phyloP scores from a whole-genome alignment of 2,797 vertebrate species.

The Hydrophis major region DNA sequence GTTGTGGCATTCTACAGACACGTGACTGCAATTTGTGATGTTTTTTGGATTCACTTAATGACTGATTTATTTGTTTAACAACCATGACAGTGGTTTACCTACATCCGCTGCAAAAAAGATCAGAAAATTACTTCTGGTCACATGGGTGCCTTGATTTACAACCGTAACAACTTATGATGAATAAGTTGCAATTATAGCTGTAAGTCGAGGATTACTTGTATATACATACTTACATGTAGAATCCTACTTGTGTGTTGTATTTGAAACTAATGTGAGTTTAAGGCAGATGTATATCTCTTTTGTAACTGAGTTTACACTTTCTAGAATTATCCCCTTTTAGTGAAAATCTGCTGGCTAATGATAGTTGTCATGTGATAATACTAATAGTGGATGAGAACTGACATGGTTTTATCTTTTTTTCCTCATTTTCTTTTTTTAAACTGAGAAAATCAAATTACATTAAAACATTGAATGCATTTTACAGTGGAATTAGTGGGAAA shows the following conservation, averaged over 20 bases:
- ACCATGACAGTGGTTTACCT: background rate
- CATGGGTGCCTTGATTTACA: background rate
- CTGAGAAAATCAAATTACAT: background rate
- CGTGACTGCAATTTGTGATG: background rate
- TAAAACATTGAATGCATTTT: background rate
- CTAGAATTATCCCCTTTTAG: background rate
- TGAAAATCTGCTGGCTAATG: background rate
- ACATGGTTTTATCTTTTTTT: background rate
- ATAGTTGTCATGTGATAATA: background rate
- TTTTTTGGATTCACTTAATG: background rate
- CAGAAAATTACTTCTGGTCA: background rate
- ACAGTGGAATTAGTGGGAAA: background rate
- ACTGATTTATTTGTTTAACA: background rate
- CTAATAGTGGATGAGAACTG: background rate
- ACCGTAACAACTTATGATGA: background rate
- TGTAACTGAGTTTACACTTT: background rate
- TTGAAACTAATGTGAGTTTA: conserved; percentile 15
- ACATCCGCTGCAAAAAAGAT: background rate
- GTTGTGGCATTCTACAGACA: background rate
- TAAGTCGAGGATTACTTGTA: background rate
- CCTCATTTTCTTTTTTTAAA: background rate
- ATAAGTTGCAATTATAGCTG: background rate
- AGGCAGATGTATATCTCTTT: background rate
- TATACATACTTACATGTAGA: background rate
- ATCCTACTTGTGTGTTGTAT: background rate